These are phyloP conservation scores for Orius insidiosus DNA, from an alignment of 1,140 invertebrate genomes.

Conservation along the genomic window DNA sequence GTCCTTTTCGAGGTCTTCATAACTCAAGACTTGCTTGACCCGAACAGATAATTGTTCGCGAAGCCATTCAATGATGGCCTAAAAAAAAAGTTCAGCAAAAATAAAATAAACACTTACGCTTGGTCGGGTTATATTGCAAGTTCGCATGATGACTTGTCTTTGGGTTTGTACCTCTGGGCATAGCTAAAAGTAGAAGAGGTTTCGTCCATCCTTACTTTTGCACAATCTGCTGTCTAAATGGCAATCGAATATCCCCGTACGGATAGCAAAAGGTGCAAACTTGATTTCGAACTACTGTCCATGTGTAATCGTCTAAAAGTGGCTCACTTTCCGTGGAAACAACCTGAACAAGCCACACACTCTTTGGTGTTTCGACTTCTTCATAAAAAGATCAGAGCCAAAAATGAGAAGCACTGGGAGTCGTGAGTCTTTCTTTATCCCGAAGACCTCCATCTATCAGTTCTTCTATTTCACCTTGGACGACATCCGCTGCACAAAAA, in stretches of 20 bases:
- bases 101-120: not conserved
- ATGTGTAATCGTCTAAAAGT: slow-evolving; percentile 25
- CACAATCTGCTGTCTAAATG: slow-evolving; percentile 30
- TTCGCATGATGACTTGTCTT: slow-evolving; percentile 30
- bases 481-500: slow-evolving; percentile 19
- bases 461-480: slow-evolving; percentile 21
- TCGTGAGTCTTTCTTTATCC: not conserved
- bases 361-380: slow-evolving; percentile 37
- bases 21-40: slow-evolving; percentile 24
- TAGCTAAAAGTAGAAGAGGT: slow-evolving; percentile 29
- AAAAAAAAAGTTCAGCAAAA: slow-evolving; percentile 12
- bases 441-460: slow-evolving; percentile 7
- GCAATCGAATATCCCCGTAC: slow-evolving; percentile 33
- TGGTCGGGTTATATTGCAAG: slow-evolving; percentile 24
- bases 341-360: slow-evolving; percentile 35
- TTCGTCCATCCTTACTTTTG: slow-evolving; percentile 28
- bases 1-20: slow-evolving; percentile 22
- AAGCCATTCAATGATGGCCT: slow-evolving; percentile 30
- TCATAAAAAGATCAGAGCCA: slow-evolving; percentile 31
- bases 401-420: slow-evolving; percentile 27
- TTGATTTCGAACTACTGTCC: slow-evolving; percentile 27
- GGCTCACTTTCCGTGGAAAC: slow-evolving; percentile 17
- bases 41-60: slow-evolving; percentile 28
- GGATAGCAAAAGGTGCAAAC: slow-evolving; percentile 30
- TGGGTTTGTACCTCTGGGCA: slow-evolving; percentile 31